Conservation (phyloP, 2,797 vertebrate species). For the Helarctos malayanus region DNA sequence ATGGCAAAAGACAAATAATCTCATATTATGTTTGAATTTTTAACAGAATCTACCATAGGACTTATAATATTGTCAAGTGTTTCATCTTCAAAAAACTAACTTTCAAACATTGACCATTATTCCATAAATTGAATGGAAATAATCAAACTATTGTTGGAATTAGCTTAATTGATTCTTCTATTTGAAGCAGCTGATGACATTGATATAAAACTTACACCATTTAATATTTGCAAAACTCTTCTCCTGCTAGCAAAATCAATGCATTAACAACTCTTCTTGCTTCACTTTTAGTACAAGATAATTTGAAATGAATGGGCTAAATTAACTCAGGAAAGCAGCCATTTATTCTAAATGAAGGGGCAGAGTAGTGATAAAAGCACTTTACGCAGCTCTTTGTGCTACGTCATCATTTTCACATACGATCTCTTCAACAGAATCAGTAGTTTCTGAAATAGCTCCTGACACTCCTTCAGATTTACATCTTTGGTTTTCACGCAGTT, state of each 20-base stretch:
- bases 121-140: slow-evolving; percentile 38
- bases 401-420: not conserved
- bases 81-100: slow-evolving; percentile 27
- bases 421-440: not conserved
- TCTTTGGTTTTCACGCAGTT: slow-evolving; percentile 12
- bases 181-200: slow-evolving; percentile 32
- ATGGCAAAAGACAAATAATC: not conserved
- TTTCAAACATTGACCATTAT: slow-evolving; percentile 19
- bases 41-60: not conserved
- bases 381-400: slow-evolving; percentile 21
- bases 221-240: slow-evolving; percentile 67
- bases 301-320: slow-evolving; percentile 42
- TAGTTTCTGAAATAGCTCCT: not conserved
- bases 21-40: slow-evolving; percentile 1
- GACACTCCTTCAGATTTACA: not conserved
- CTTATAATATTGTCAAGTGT: not conserved
- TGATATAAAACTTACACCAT: not conserved
- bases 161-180: slow-evolving; percentile 57
- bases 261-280: not conserved
- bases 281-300: slow-evolving; percentile 45
- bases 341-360: slow-evolving; percentile 48
- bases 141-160: slow-evolving; percentile 40
- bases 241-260: not conserved
- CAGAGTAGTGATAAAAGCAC: not conserved
- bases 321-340: slow-evolving; percentile 1